A percentile compares a stretch with the other conserved stretches of the same genome.
Evolutionary conservation across 2,113 vertebrate genomes (phyloP).

Genomic region (Cynoglossus semilaevis): DNA sequence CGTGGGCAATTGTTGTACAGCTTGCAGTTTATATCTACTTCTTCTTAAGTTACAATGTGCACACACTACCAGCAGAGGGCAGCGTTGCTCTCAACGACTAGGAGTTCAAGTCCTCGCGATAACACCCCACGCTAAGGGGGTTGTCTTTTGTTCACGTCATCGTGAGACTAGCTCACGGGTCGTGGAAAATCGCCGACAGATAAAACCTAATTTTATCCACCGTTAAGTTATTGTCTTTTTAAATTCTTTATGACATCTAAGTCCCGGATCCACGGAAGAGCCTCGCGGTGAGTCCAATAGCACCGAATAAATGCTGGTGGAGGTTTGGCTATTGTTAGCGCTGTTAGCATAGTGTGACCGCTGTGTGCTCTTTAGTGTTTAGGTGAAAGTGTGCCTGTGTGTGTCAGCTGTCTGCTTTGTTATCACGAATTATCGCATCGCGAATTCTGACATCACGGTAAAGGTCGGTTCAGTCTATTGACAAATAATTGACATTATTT

Average conservation of each 20-base stretch:
- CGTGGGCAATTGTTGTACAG: no score
- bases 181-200: background rate
- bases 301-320: rapidly evolving
- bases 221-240: rapidly evolving
- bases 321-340: background rate
- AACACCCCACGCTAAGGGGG: background rate
- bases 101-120: slow-evolving; percentile 32
- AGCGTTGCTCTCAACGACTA: background rate
- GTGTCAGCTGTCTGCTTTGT: background rate
- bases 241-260: slow-evolving; percentile 46
- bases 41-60: background rate
- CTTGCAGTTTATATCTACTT: no score
- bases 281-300: slow-evolving; percentile 35
- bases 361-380: background rate
- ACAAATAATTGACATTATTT: background rate
- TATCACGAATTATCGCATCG: background rate
- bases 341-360: background rate
- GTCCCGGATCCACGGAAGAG: slow-evolving; percentile 12
- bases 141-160: background rate
- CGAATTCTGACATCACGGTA: background rate
- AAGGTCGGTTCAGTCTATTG: background rate
- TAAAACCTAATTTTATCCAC: background rate
- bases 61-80: slow-evolving; percentile 27
- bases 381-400: background rate
- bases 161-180: slow-evolving; percentile 6